Base-by-base conservation (phyloP, 2,113 vertebrate genomes). In the Petromus typicus region DNA sequence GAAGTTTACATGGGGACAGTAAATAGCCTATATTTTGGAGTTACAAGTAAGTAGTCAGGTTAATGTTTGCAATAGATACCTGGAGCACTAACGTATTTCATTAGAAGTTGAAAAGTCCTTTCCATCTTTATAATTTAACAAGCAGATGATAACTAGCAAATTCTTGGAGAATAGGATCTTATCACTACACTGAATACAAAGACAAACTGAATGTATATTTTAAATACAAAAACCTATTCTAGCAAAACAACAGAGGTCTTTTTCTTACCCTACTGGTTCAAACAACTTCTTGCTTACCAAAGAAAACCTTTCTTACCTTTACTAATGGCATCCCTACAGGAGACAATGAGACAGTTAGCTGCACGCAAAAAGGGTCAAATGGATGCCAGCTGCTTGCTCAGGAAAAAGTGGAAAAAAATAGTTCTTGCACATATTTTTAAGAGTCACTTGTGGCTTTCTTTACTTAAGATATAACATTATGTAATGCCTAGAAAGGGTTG, bases 91-190 rank as follows among this genome's bases (percentile, higher is more conserved):
- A 83, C 13, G 3, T 1, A 84, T 56, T 86, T 89, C 54, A 91
- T 54, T 71, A 94, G n/a, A 79, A 91, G 43, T 22, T 83, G 66
- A 57, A 90, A 90, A 83, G 18, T 57, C 37, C 71, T 90, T 93
- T 27, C 17, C 10, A 95, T 16, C 63, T 96, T 91, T 57, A 45
- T 54, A 64, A 94, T 57, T 88, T 71, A 94, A 25, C 34, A 75
- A 82, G 16, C 25, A 71, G 27, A 86, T 54, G 51, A 81, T 37
- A 61, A 40, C 22, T 34, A 88, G 5, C 25, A 86, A 86, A 89
- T 81, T 57, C 34, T 48, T 7, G 30, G 13, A 75, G 92, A 89
- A 75, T 20, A 78, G 0, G 27, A 61, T n/a, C 57, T 48, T 92
- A 25, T 66, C 75, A 85, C 56, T 51, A 75, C 7, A 75, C 5